A percentile compares a stretch with the other conserved stretches of the same genome.
phyloP scores from a whole-genome alignment of 2,797 vertebrate genomes.

The Anguilla pacifica region DNA sequence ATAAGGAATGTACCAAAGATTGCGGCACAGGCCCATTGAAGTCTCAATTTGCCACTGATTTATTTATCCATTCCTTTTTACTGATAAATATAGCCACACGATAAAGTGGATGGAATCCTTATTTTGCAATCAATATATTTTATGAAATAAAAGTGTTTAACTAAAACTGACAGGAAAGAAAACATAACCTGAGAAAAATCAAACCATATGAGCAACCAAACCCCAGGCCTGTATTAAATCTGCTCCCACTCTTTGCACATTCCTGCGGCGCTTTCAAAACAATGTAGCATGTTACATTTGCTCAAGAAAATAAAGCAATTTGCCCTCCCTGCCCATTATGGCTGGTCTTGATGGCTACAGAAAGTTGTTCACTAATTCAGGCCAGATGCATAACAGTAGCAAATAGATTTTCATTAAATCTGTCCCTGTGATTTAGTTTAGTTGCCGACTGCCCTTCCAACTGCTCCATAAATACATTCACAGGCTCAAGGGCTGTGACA shows the following conservation, averaged over 20 bases:
- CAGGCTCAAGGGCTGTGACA: neutral
- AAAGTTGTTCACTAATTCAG: constrained; percentile 42
- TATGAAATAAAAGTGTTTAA: constrained; percentile 11
- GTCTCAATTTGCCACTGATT: constrained; percentile 2
- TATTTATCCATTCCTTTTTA: neutral
- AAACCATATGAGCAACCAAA: constrained; percentile 54
- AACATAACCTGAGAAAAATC: constrained; percentile 43
- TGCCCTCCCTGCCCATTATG: constrained; percentile 40
- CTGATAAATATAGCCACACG: neutral
- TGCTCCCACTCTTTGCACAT: constrained; percentile 39
- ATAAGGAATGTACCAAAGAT: neutral
- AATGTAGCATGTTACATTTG: constrained; percentile 37
- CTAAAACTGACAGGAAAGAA: constrained; percentile 36
- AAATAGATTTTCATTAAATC: constrained; percentile 40
- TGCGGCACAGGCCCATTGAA: neutral
- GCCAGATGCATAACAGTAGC: constrained; percentile 63
- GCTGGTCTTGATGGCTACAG: constrained; percentile 38
- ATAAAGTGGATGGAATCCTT: neutral
- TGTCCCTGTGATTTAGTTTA: constrained; percentile 38
- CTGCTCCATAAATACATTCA: constrained; percentile 31
- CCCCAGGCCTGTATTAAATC: constrained; percentile 53
- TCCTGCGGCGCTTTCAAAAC: constrained; percentile 17
- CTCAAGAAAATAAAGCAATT: constrained; percentile 43
- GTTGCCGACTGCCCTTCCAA: constrained; percentile 34
- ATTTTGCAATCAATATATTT: constrained; percentile 4